Conservation (phyloP, 2,113 vertebrate species). For the Ageneiosus marmoratus region DNA sequence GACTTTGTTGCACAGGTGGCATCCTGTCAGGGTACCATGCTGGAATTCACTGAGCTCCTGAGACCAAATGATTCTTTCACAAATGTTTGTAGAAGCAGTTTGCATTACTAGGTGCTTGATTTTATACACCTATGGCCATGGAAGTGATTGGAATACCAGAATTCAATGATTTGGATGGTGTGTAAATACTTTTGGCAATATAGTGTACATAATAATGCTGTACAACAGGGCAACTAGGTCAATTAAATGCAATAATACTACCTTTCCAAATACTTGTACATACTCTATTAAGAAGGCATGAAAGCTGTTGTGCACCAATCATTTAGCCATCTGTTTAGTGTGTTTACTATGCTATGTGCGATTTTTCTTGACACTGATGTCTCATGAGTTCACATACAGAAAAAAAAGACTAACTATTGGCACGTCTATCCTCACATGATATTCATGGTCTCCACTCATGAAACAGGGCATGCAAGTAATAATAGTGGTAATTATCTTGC, state of each 20-base stretch:
- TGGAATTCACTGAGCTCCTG: no score
- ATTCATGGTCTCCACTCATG: slow-evolving; percentile 17
- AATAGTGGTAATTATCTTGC: slow-evolving; percentile 55
- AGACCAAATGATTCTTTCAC: no score
- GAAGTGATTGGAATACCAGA: no score
- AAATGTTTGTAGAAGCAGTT: no score
- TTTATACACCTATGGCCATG: no score
- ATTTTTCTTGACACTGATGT: background rate
- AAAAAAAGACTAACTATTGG: background rate
- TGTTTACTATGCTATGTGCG: background rate
- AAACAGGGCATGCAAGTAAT: slow-evolving; percentile 52
- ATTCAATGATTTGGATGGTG: no score
- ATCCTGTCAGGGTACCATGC: no score
- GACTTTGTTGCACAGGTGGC: no score
- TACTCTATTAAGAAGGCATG: background rate
- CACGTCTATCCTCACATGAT: background rate
- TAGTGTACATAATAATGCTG: no score
- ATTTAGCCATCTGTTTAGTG: background rate
- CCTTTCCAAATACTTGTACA: background rate
- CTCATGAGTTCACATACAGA: background rate
- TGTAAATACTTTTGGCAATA: no score
- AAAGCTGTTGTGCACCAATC: background rate
- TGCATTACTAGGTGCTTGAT: no score
- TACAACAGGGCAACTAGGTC: background rate
- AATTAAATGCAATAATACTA: no score